Conservation (phyloP, 2,113 vertebrate genomes). For the Astur gentilis region DNA sequence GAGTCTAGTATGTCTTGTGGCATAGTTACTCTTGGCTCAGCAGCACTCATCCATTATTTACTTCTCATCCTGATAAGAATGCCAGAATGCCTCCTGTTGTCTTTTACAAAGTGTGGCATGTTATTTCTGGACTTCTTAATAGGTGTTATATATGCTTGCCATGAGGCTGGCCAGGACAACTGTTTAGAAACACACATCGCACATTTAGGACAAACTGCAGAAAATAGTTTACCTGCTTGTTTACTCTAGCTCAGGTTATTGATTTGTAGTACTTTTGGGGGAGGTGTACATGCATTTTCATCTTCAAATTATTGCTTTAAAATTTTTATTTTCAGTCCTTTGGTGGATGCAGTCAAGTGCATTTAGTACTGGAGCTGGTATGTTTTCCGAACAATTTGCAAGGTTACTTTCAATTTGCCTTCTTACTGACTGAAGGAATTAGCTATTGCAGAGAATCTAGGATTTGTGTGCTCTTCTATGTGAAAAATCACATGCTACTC, state of each 20-base stretch:
- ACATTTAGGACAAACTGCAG: background rate
- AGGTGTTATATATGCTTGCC: background rate
- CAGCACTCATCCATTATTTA: background rate
- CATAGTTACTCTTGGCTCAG: background rate
- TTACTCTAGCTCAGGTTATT: background rate
- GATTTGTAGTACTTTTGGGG: background rate
- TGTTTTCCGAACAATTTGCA: background rate
- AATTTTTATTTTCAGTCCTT: background rate
- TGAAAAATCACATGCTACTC: background rate
- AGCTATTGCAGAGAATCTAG: background rate
- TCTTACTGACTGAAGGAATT: background rate
- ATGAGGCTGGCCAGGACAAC: background rate
- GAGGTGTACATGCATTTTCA: background rate
- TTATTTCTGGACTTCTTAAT: background rate
- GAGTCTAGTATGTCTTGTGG: background rate
- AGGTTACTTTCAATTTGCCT: background rate
- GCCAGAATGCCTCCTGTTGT: background rate
- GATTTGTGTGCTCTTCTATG: background rate
- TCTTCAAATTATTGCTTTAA: background rate
- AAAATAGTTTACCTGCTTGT: background rate
- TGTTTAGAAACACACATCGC: background rate
- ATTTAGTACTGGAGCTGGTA: background rate
- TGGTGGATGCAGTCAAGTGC: background rate
- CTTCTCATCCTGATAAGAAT: background rate
- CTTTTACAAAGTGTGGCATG: background rate